A percentile compares a stretch with the other conserved stretches of the same genome.
Conservation (phyloP, 2,888 invertebrate species). For the Pinctada fucata region DNA sequence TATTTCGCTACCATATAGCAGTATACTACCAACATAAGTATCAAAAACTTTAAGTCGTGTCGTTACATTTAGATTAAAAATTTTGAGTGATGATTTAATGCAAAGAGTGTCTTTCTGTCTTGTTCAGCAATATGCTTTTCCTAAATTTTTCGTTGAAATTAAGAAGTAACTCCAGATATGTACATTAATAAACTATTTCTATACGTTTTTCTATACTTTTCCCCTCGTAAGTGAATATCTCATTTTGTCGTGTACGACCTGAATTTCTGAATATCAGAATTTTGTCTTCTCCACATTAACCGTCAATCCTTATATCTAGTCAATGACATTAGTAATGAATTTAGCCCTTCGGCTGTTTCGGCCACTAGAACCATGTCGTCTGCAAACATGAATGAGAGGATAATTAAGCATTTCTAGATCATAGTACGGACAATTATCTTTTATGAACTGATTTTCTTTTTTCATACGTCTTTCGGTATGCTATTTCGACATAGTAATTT, state of each 20-base stretch:
- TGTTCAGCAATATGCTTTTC: slow-evolving; percentile 4
- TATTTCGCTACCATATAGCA: too few species aligned
- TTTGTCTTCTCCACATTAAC: not conserved
- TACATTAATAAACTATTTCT: not conserved
- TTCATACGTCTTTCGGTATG: too few species aligned
- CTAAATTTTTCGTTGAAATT: not conserved
- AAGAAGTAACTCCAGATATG: not conserved
- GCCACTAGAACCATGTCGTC: slow-evolving; percentile 5
- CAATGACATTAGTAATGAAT: too few species aligned
- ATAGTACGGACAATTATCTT: not conserved
- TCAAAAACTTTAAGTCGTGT: too few species aligned
- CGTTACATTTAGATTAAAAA: too few species aligned
- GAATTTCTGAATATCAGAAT: too few species aligned
- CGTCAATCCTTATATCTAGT: not conserved
- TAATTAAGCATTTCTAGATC: not conserved
- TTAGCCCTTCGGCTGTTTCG: not conserved
- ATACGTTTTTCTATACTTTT: not conserved
- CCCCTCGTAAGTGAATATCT: too few species aligned
- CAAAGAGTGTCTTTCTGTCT: not conserved
- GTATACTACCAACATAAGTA: too few species aligned
- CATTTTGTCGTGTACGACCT: too few species aligned
- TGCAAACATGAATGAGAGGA: not conserved
- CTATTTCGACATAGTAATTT: too few species aligned
- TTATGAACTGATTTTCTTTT: too few species aligned
- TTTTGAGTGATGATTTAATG: too few species aligned